A percentile compares a stretch with the other conserved stretches of the same genome.
phyloP scores from a whole-genome alignment of 1,140 invertebrate species.

The Akabosia matsudoensis region DNA sequence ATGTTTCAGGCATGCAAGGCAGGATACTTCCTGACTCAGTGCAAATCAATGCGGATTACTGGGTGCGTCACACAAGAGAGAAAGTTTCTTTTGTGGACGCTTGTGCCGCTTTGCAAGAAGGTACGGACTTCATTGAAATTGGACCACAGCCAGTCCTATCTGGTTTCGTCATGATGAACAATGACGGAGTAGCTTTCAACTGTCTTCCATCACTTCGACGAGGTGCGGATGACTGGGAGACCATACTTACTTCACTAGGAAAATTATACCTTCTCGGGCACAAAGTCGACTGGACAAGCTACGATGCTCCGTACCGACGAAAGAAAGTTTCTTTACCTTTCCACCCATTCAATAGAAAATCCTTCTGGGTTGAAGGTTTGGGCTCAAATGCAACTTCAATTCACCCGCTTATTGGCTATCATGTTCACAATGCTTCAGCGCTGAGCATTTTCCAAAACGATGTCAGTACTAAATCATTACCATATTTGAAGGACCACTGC shows the following conservation, averaged over 20 bases:
- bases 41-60: neutral
- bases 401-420: neutral
- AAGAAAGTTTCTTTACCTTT: neutral
- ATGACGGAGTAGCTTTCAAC: neutral
- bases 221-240: neutral
- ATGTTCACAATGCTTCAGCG: neutral
- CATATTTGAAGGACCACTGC: conserved; percentile 7
- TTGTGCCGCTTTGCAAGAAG: neutral
- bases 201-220: neutral
- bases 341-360: neutral
- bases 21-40: neutral
- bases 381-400: neutral
- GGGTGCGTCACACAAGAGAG: neutral
- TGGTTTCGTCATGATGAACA: neutral
- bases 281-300: neutral
- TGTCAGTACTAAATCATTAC: neutral
- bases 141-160: neutral
- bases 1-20: neutral
- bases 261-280: neutral
- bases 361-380: neutral
- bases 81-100: neutral
- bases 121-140: neutral
- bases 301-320: neutral
- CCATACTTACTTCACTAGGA: neutral
- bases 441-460: conserved; percentile 3